These are phyloP conservation scores for Mormyrus hasselquistii DNA, from an alignment of 2,797 vertebrate species.

Conservation along the genomic window DNA sequence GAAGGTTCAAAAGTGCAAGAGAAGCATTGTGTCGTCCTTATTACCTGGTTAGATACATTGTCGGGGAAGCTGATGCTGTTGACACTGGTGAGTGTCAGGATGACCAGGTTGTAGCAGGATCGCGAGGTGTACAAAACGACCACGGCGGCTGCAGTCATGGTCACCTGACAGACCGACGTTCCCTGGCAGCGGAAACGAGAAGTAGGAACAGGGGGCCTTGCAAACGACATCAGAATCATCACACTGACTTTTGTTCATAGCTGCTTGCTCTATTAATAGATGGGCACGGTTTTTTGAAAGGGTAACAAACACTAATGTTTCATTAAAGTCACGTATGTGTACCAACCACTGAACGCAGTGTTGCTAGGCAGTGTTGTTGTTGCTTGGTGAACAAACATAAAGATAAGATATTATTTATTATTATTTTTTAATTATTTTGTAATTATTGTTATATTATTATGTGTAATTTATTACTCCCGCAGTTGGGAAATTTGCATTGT, in stretches of 20 bases:
- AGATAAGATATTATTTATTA: background rate
- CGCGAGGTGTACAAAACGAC: conserved; percentile 84
- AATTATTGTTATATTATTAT: background rate
- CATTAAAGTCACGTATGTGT: background rate
- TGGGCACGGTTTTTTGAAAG: background rate
- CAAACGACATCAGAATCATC: background rate
- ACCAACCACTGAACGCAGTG: background rate
- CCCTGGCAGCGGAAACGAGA: conserved; percentile 62
- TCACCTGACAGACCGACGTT: conserved; percentile 92
- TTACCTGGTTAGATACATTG: conserved; percentile 94
- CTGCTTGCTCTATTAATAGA: background rate
- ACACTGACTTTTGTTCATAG: background rate
- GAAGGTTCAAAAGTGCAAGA: background rate
- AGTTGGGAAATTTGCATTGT: background rate
- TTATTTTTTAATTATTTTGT: background rate
- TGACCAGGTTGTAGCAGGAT: conserved; percentile 92
- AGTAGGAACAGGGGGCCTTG: background rate
- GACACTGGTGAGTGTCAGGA: conserved; percentile 75
- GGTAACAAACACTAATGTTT: background rate
- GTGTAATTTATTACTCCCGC: background rate
- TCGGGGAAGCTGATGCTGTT: conserved; percentile 81
- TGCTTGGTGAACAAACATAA: background rate
- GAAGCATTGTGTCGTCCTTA: conserved; percentile 24
- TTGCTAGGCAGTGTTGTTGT: background rate
- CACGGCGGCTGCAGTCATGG: conserved; percentile 75